These are phyloP conservation scores for Ormyrus nitidulus DNA, from an alignment of 2,888 invertebrate genomes.

Conservation along the genomic window DNA sequence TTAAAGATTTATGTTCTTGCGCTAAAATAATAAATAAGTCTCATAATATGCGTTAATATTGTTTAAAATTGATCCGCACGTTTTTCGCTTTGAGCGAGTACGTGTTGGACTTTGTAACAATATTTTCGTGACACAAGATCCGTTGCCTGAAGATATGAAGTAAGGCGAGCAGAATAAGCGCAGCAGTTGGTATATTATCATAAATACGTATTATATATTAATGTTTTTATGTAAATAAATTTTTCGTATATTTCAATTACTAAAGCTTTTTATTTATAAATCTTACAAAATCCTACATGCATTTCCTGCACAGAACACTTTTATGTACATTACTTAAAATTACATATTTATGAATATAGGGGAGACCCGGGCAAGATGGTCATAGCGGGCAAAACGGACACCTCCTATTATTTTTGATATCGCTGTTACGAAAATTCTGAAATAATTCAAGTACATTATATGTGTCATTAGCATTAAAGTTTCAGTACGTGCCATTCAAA, in stretches of 20 bases:
- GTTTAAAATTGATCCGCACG: slow-evolving; percentile 36
- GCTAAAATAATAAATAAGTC: slow-evolving; percentile 36
- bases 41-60: slow-evolving; percentile 43
- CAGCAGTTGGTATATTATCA: slow-evolving; percentile 71
- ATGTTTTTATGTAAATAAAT: slow-evolving; percentile 75
- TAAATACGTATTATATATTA: slow-evolving; percentile 66
- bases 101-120: slow-evolving; percentile 63
- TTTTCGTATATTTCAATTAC: slow-evolving; percentile 73
- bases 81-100: slow-evolving; percentile 56
- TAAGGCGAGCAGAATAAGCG: slow-evolving; percentile 61
- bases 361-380: no score
- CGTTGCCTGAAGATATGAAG: slow-evolving; percentile 58
- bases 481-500: no score
- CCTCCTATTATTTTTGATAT: no score
- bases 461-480: no score
- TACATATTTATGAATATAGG: no score
- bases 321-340: no score
- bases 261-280: not conserved
- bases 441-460: no score
- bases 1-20: slow-evolving; percentile 38
- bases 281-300: not conserved
- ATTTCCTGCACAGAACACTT: not conserved
- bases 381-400: no score
- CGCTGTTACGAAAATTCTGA: no score
- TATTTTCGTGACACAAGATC: slow-evolving; percentile 63